Evolutionary conservation across 2,888 invertebrate genomes (phyloP), one percentile per base, ranked within the genome.

Genomic region (Podotricha telesiphe): DNA sequence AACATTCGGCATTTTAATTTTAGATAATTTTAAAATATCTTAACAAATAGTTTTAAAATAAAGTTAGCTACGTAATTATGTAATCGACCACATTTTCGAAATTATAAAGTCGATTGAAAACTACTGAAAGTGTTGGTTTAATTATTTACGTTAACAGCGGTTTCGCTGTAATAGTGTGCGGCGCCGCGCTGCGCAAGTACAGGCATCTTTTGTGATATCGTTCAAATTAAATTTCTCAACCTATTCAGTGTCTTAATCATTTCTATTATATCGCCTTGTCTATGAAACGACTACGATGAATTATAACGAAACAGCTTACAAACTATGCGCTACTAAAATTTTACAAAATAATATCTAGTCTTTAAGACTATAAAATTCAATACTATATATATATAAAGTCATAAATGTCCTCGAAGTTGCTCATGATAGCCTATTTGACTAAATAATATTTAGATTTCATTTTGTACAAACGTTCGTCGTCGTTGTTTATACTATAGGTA

Each of bases 181-280:
- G 50, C 50, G 56, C 40, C 10, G 40, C 15, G 56, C 40, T n/a
- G 40, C 15, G 40, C 40, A 15, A 45, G 22, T 59, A 22, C 58
- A 22, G 42, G 2, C n/a, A 11, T 22, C 58, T 59, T 58, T 58
- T 45, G 59, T 45, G 59, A 45, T 59, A 17, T 28, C 45, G 59
- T 17, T 28, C 59, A 45, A 45, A 59, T 59, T 45, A 45, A 55
- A 45, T 59, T 59, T 22, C 45, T 45, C 45, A 59, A 59, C 45
- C 22, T 17, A n/a, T n/a, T 45, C 42, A 59, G 42, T 59, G 45
- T 59, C 45, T 28, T 59, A 59, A 59, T 59, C 42, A 22, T 11
- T 45, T 22, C 45, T 45, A 45, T 59, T 45, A 59, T 59, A 2
- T 59, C 22, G 59, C 42, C 2, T 59, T 42, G 59, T 59, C 45